Conservation (phyloP, 1,140 invertebrate species). For the Gryllus bimaculatus region DNA sequence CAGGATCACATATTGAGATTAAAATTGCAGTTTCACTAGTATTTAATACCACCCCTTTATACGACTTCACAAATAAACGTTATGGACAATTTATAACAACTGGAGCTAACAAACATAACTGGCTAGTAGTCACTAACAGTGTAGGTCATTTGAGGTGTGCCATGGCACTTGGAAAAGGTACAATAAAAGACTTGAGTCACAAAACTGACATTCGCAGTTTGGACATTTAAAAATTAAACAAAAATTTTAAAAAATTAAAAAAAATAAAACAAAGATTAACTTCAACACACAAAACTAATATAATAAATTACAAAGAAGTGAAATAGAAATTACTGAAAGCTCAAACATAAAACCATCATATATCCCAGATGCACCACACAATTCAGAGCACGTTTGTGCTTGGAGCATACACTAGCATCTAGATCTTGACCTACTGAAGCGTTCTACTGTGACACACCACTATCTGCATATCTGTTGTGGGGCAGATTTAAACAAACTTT, state of each 20-base stretch:
- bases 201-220: not conserved
- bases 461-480: not conserved
- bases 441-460: not conserved
- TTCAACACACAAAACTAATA: not conserved
- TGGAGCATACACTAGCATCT: not conserved
- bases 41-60: not conserved
- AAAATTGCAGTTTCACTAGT: not conserved
- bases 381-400: not conserved
- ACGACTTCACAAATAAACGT: too few relatives aligned
- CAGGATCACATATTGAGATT: not conserved
- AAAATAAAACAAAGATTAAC: not conserved
- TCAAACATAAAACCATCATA: not conserved
- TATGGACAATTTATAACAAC: too few relatives aligned
- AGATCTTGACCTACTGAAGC: not conserved
- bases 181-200: not conserved
- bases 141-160: not conserved
- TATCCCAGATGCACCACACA: not conserved
- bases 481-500: too few relatives aligned
- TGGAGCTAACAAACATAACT: not conserved
- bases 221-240: not conserved
- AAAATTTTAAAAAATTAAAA: too few relatives aligned
- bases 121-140: not conserved
- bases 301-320: not conserved
- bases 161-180: not conserved
- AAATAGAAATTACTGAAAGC: not conserved